Conservation (phyloP, 2,797 vertebrate genomes). For the Eremophila alpestris region DNA sequence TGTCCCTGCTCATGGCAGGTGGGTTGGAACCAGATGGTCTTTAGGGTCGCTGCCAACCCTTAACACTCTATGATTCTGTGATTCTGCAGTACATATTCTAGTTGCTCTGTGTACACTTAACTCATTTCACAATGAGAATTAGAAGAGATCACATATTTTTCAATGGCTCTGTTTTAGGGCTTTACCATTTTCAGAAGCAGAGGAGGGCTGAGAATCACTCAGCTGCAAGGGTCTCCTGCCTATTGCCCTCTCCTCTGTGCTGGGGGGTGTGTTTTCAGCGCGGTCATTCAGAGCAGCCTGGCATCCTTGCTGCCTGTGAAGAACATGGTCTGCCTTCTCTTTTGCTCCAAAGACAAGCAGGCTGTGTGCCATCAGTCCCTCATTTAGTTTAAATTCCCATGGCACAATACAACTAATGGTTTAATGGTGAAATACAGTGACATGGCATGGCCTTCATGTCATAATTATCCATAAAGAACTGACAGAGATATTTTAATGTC, state of each 20-base stretch:
- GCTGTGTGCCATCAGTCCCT: not conserved
- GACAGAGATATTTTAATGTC: not conserved
- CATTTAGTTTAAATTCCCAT: not conserved
- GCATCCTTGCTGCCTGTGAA: not conserved
- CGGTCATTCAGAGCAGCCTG: not conserved
- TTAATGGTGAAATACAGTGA: conserved; percentile 15
- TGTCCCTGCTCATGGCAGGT: not conserved
- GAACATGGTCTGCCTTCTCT: not conserved
- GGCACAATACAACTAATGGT: not conserved
- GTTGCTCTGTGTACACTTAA: not conserved
- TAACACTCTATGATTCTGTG: not conserved
- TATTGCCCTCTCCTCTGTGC: not conserved
- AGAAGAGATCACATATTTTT: not conserved
- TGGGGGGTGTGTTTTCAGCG: not conserved
- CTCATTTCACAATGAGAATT: not conserved
- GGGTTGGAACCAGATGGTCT: not conserved
- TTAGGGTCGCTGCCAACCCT: not conserved
- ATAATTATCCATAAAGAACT: conserved; percentile 25
- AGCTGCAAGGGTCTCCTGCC: not conserved
- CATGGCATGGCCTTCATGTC: not conserved
- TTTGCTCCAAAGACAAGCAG: not conserved
- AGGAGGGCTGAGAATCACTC: not conserved
- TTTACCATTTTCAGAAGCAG: not conserved
- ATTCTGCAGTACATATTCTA: not conserved
- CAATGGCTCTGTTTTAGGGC: not conserved